A percentile compares a stretch with the other conserved stretches of the same genome.
Conservation (phyloP, 1,140 invertebrate species). For the Lasioglossum baleicum region DNA sequence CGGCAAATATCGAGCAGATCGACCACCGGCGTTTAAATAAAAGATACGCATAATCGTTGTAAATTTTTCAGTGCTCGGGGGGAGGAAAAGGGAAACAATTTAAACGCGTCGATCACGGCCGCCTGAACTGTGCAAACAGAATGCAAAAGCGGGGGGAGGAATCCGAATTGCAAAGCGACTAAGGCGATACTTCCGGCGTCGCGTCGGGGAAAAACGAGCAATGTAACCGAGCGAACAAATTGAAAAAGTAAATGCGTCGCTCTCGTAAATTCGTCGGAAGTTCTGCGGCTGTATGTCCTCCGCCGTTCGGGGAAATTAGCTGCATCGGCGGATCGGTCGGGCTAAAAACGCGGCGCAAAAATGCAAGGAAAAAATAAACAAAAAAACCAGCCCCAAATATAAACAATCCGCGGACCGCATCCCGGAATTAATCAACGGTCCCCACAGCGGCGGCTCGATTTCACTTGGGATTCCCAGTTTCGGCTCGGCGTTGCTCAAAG, state of each 20-base stretch:
- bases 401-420: not conserved
- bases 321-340: not conserved
- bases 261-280: constrained; percentile 38
- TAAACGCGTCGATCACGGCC: not conserved
- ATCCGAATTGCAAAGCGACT: constrained; percentile 58
- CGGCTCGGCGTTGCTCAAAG: not conserved
- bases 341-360: not conserved
- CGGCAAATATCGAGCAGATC: not conserved
- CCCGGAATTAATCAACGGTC: constrained; percentile 4
- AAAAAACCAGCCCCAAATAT: not conserved
- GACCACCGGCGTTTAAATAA: not conserved
- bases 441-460: not conserved
- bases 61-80: not conserved
- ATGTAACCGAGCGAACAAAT: constrained; percentile 37
- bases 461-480: not conserved
- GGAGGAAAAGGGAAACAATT: not conserved
- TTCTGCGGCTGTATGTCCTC: not conserved
- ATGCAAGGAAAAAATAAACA: not conserved
- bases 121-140: constrained; percentile 20
- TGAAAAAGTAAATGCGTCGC: constrained; percentile 48
- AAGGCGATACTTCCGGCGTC: constrained; percentile 48
- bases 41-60: not conserved
- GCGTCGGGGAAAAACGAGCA: constrained; percentile 24
- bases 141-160: constrained; percentile 27
- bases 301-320: constrained; percentile 32